Percentiles rank a stretch among this genome's conserved stretches.
Conservation (phyloP, 2,797 vertebrate genomes). For the Rousettus madagascariensis region DNA sequence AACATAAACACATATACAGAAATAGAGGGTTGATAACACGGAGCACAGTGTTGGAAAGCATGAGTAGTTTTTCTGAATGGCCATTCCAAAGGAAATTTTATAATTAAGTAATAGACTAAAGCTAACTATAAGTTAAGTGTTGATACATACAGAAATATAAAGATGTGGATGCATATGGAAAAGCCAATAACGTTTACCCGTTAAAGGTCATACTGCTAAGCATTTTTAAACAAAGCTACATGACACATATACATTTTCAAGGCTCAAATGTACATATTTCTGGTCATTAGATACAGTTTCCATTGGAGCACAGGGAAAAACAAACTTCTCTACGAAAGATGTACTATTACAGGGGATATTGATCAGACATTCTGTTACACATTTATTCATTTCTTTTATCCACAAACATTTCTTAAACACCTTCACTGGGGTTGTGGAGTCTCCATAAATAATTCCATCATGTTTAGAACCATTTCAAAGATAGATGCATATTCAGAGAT, state of each 20-base stretch:
- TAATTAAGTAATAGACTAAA: constrained; percentile 10
- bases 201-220: neutral
- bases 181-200: neutral
- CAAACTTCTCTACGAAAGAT: neutral
- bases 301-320: neutral
- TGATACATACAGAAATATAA: neutral
- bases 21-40: neutral
- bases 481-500: neutral
- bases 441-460: constrained; percentile 5
- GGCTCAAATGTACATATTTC: neutral
- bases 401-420: constrained; percentile 22
- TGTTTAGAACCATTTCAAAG: constrained; percentile 41
- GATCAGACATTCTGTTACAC: neutral
- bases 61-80: neutral
- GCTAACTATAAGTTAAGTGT: neutral
- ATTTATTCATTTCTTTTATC: constrained; percentile 12
- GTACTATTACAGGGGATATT: neutral
- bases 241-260: neutral
- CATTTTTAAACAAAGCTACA: neutral
- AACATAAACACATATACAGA: neutral
- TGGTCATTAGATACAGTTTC: neutral
- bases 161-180: neutral
- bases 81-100: constrained; percentile 30
- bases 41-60: neutral
- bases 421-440: neutral